Evolutionary conservation across 2,888 invertebrate species (phyloP).

Genomic region (Drosophila histrio): DNA sequence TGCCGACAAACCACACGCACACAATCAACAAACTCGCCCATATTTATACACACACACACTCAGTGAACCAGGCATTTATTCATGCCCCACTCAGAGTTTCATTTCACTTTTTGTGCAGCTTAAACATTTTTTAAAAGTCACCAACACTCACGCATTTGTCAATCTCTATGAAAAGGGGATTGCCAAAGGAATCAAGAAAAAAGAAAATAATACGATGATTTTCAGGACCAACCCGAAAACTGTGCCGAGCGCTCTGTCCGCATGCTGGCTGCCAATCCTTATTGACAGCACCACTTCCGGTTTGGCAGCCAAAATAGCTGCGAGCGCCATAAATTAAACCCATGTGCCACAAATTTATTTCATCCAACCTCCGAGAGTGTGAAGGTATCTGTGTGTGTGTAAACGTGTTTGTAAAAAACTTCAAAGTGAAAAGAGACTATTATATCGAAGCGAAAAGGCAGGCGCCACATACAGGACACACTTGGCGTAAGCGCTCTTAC

Average conservation of each 20-base stretch:
- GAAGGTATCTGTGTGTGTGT: constrained; percentile 15
- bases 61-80: constrained; percentile 44
- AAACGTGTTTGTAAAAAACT: constrained; percentile 31
- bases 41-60: neutral
- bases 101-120: constrained; percentile 73
- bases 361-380: constrained; percentile 17
- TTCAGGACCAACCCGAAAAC: constrained; percentile 16
- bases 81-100: constrained; percentile 45
- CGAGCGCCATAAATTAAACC: constrained; percentile 76
- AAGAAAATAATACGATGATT: constrained; percentile 8
- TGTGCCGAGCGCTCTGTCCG: constrained; percentile 29
- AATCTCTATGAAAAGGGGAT: constrained; percentile 69
- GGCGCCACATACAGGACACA: constrained; percentile 51
- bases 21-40: neutral
- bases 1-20: constrained; percentile 33
- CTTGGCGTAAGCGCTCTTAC: constrained; percentile 69
- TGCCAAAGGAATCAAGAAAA: constrained; percentile 20
- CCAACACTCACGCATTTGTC: constrained; percentile 78
- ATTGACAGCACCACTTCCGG: constrained; percentile 78
- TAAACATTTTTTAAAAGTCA: constrained; percentile 79
- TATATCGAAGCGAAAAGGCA: constrained; percentile 47
- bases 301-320: constrained; percentile 80
- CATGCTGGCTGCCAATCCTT: constrained; percentile 74
- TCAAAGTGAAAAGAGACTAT: constrained; percentile 59
- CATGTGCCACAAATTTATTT: constrained; percentile 75